Conservation (phyloP, 2,797 vertebrate genomes). For the Tragopan temminckii region DNA sequence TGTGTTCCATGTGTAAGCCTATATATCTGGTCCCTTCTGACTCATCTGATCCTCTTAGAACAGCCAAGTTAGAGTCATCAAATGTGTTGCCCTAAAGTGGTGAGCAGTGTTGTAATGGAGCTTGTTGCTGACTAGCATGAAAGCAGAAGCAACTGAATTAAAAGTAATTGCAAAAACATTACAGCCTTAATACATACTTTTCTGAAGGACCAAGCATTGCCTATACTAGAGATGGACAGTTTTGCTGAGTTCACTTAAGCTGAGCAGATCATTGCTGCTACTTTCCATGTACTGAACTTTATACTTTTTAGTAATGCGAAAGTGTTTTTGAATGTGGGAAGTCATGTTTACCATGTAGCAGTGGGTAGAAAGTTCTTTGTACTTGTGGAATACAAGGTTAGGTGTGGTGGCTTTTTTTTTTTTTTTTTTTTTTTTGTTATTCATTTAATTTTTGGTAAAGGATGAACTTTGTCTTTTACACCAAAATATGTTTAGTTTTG, state of each 20-base stretch:
- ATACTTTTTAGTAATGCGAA: not conserved
- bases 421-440: not conserved
- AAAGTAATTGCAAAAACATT: not conserved
- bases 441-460: not conserved
- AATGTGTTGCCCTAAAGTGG: not conserved
- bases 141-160: not conserved
- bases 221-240: not conserved
- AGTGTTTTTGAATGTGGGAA: not conserved
- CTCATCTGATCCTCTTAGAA: not conserved
- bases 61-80: not conserved
- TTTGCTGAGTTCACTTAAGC: not conserved
- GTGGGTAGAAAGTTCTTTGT: not conserved
- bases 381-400: not conserved
- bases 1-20: not conserved
- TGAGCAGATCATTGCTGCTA: not conserved
- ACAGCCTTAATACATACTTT: not conserved
- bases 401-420: not conserved
- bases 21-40: not conserved
- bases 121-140: not conserved
- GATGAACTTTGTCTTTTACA: not conserved
- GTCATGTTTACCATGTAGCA: rapidly evolving
- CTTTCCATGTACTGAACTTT: not conserved
- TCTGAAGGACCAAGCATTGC: not conserved
- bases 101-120: not conserved
- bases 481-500: not conserved